Base-by-base conservation (phyloP, 2,797 vertebrate genomes). In the Pygocentrus nattereri region DNA sequence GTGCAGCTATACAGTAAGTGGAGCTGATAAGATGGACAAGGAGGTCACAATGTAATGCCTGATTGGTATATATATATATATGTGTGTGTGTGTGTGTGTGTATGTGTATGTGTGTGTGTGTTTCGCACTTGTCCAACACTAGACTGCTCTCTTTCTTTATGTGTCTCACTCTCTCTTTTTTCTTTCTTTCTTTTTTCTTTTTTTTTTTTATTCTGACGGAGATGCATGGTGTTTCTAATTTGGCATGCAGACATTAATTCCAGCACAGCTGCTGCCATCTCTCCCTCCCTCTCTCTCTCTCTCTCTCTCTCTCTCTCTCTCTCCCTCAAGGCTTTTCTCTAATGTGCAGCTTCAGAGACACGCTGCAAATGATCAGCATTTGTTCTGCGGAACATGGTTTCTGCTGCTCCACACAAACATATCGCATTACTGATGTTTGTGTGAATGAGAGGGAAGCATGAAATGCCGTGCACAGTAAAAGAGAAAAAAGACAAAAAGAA, bases 301-400 rank as follows among this genome's bases (percentile, higher is more conserved):
- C 83, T 87, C 90, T 88, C 88, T 88, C 89, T 87, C 88, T 86
- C 90, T 49, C 56, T 80, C 74, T 76, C 72, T 81, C 80, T 83
- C 75, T 75, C 95, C 96, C 96, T 91, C 91, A 95, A 95, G 96
- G 96, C 95, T 92, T 94, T 92, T 93, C 88, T 94, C 95, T 94
- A 93, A 95, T 94, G 94, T 94, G 92, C 94, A 90, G 96, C 95
- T 96, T 96, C 91, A 92, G 94, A 96, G 95, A 94, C 94, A 91
- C 89, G 88, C 95, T 92, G 95, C 95, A 96, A 95, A 97, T 96
- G 95, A 97, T 96, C 95, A 96, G 96, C 95, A 95, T 96, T 97
- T 96, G 96, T 96, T 97, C 95, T 96, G 94, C 93, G 86, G 95
- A 96, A 95, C 93, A 94, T 95, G 95, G 92, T 95, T 95, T 94